Conservation (phyloP, 2,888 invertebrate genomes). For the Lycophotia porphyrea region DNA sequence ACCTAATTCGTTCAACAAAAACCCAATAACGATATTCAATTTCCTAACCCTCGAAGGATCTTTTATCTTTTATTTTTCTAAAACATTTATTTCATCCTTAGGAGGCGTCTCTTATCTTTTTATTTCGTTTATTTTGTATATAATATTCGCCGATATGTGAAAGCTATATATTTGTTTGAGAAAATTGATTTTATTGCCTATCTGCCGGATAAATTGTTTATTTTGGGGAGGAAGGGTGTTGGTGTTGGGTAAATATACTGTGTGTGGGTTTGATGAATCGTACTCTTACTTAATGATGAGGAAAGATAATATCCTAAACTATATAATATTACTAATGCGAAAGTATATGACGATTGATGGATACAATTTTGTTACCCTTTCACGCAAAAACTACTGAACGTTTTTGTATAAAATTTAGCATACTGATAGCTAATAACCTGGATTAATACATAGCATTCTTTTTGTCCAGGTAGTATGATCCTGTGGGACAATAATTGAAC, state of each 20-base stretch:
- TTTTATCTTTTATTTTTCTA: slow-evolving; percentile 50
- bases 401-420: no score
- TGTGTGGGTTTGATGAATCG: slow-evolving; percentile 26
- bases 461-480: no score
- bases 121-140: slow-evolving; percentile 50
- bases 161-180: slow-evolving; percentile 48
- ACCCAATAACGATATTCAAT: slow-evolving; percentile 52
- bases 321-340: no score
- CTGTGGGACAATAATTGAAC: no score
- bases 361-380: no score
- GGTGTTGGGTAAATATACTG: slow-evolving; percentile 8
- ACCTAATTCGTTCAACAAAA: slow-evolving; percentile 48
- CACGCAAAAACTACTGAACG: no score
- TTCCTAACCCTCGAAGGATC: slow-evolving; percentile 27
- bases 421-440: no score
- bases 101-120: slow-evolving; percentile 22
- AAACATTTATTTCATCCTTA: slow-evolving; percentile 45
- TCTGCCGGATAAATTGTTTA: slow-evolving; percentile 46
- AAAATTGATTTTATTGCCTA: slow-evolving; percentile 58
- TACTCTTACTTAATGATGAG: not conserved
- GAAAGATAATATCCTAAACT: not conserved
- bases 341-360: no score
- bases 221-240: slow-evolving; percentile 8
- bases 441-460: no score
- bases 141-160: slow-evolving; percentile 47